Percentiles rank a stretch among this genome's conserved stretches.
Evolutionary conservation across 2,797 vertebrate genomes (phyloP).

Genomic region (Alca torda): DNA sequence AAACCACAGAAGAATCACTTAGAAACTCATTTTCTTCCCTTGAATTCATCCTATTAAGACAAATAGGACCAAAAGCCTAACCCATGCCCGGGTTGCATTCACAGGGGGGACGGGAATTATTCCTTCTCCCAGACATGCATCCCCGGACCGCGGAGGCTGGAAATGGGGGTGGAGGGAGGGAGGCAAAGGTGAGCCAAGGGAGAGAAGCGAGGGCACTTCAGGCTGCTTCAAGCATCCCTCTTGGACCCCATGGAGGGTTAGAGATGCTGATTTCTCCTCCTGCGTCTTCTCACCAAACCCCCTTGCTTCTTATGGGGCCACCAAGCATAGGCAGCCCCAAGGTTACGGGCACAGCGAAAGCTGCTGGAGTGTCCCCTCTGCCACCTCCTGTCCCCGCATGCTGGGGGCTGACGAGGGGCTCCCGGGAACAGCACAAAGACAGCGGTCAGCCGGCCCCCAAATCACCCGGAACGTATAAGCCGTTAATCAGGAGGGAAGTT

Average conservation of each 20-base stretch:
- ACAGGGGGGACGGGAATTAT: not conserved
- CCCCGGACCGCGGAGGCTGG: fast-evolving
- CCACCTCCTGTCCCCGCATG: not conserved
- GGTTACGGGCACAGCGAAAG: fast-evolving
- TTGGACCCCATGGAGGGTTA: not conserved
- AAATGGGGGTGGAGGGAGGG: not conserved
- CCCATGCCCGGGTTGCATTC: fast-evolving
- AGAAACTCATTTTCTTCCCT: conserved; percentile 2
- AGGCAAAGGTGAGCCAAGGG: not conserved
- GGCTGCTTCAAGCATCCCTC: not conserved
- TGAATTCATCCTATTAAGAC: not conserved
- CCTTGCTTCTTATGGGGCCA: not conserved
- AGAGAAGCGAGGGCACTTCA: not conserved
- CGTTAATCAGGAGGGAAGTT: not conserved
- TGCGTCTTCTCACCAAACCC: not conserved
- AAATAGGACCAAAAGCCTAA: not conserved
- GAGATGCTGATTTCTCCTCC: not conserved
- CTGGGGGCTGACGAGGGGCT: not conserved
- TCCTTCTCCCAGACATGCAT: not conserved
- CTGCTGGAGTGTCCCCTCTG: not conserved
- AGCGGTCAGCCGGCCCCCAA: not conserved
- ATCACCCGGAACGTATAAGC: not conserved
- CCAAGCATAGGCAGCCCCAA: fast-evolving
- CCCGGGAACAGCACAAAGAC: not conserved
- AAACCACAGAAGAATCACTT: not conserved